phyloP scores from a whole-genome alignment of 2,113 vertebrate genomes.

The Phalacrocorax carbo region DNA sequence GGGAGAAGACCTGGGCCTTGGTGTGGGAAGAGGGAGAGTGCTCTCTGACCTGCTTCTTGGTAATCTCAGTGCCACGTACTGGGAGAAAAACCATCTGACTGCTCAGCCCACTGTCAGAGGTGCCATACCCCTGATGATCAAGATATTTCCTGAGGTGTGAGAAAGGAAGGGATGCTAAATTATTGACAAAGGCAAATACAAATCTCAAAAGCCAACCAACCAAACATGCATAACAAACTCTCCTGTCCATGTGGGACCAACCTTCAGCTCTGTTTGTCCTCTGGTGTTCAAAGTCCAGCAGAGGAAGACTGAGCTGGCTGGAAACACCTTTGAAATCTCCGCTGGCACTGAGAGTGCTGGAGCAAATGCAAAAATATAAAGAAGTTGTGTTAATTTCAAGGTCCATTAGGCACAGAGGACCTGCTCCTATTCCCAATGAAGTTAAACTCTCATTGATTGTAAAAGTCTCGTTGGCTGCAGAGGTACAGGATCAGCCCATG shows the following conservation, averaged over 20 bases:
- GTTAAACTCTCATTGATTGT: background rate
- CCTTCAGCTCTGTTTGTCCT: background rate
- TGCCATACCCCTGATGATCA: background rate
- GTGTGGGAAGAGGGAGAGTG: background rate
- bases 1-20: background rate
- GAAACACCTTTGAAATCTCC: background rate
- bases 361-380: constrained; percentile 42
- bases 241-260: background rate
- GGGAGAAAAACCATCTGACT: background rate
- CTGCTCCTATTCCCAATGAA: background rate
- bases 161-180: background rate
- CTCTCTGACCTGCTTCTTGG: background rate
- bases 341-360: background rate
- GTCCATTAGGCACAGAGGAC: constrained; percentile 25
- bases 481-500: background rate
- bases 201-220: background rate
- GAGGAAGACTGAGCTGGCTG: background rate
- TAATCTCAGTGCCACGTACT: background rate
- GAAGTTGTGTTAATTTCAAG: constrained; percentile 50
- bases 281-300: background rate
- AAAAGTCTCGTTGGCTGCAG: background rate
- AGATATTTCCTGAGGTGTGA: background rate
- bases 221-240: background rate
- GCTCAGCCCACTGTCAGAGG: background rate
- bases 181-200: background rate